Base-by-base conservation (phyloP, 1,140 invertebrate genomes). In the Halyomorpha halys region DNA sequence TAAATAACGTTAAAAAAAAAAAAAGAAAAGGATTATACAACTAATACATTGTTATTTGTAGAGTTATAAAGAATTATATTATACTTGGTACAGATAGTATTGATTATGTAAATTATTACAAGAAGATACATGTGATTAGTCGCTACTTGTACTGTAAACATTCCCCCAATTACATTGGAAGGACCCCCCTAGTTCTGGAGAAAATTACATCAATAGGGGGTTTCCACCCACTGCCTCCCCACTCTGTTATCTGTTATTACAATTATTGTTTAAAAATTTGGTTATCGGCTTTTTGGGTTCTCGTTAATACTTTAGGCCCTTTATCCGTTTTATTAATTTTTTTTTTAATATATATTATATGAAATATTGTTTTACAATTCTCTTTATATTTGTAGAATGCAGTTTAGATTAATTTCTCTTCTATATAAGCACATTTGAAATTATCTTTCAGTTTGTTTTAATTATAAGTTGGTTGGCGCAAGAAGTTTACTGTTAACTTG, bases 171-270 rank as follows among this genome's bases (percentile, higher is more conserved):
- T 65, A 62, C 65, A 67, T 63, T 68, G 67, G 65, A 53, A 45
- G 44, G 44, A 34, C 70, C 71, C 76, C 75, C 75, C 74, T 76
- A 72, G 75, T 76, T 77, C 76, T 77, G 76, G 76, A 76, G 76
- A 74, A 59, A 71, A 69, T 68, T 73, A 75, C 74, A 76, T 72
- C 72, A 68, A 77, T 76, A 77, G 77, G 78, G 77, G 72, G 71
- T 66, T 23, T 51, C n/a, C 19, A 13, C 30, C 18, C n/a, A 23
- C 30, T 59, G 16, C 54, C 54, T 25, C 54, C 18, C 54, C 21
- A 54, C 56, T 44, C 64, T 69, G 65, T 69, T 69, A 64, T 65
- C 62, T 39, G 66, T 67, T 67, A 67, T 66, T 53, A 64, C 59
- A 59, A 66, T 66, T 68, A 68, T 68, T 69, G 68, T 69, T 69